Evolutionary conservation across 2,113 vertebrate species (phyloP), one percentile per base, ranked within the genome.

Genomic region (Strix uralensis): DNA sequence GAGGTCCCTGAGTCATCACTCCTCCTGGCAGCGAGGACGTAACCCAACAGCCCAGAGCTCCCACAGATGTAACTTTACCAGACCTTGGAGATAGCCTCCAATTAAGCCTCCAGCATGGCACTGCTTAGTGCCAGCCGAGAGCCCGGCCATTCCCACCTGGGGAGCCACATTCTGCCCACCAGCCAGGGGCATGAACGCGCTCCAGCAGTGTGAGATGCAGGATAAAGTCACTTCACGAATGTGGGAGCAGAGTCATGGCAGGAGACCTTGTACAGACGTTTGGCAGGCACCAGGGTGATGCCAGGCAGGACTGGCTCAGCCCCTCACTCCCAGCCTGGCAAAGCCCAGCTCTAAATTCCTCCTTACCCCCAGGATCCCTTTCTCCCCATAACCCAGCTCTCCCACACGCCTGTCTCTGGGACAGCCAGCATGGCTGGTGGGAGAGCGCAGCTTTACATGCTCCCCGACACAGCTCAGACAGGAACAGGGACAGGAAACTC

Each of bases 401-500:
- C 77, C 65, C 23, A 32, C 15, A 65, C 3, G 6, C 42, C 77
- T 38, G 55, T 38, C 72, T 55, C 46, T 9, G 10, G 62, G 59
- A 65, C 14, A 80, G 74, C 38, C 47, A 54, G 22, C 67, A 58
- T 0, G 4, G 57, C 70, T 54, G 20, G 13, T 15, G 72, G 47
- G 17, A 67, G 26, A 79, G 17, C 21, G 4, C 29, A 70, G 78
- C 66, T 66, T 46, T 78, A 71, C 3, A 3, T 0, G 2, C 32
- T 77, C 52, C 8, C 2, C 0, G 0, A 44, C 67, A 67, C 36
- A 55, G 81, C 44, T 88, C 44, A 38, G 55, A 83, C 44, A 90
- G 84, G 63, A 95, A 79, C 75, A 87, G 38, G 34, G 54, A 85
- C 89, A 95, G 91, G 84, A 95, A 90, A 77, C 73, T 69, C 77